phyloP scores from a whole-genome alignment of 1,140 invertebrate genomes.

The Eumaeus atala region DNA sequence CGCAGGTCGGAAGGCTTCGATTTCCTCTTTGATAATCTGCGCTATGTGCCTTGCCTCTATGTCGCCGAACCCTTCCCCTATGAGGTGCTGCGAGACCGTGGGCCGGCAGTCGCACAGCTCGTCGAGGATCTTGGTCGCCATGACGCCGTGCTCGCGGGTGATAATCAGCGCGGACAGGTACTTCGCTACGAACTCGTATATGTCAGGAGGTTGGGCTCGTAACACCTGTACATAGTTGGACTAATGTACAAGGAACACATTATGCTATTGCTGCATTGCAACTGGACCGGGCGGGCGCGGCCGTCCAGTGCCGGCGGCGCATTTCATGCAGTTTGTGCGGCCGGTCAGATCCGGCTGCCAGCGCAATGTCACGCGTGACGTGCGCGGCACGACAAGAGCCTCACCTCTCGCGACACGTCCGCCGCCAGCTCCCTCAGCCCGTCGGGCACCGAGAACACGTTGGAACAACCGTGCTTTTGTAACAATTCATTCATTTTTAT shows the following conservation, averaged over 20 bases:
- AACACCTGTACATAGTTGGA: slow-evolving; percentile 68
- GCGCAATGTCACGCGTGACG: neutral
- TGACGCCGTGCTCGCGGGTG: slow-evolving; percentile 76
- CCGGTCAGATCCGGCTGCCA: neutral
- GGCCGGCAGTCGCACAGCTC: slow-evolving; percentile 60
- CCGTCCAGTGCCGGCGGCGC: no score
- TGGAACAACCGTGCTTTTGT: slow-evolving; percentile 60
- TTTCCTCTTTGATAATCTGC: slow-evolving; percentile 51
- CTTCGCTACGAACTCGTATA: slow-evolving; percentile 80
- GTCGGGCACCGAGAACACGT: slow-evolving; percentile 73
- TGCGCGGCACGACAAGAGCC: neutral
- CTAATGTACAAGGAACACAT: no score
- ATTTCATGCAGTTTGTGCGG: neutral
- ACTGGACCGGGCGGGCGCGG: neutral
- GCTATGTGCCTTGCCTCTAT: slow-evolving; percentile 30
- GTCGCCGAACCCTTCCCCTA: slow-evolving; percentile 37
- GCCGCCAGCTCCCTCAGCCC: slow-evolving; percentile 80
- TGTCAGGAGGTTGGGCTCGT: slow-evolving; percentile 76
- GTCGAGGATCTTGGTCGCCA: slow-evolving; percentile 52
- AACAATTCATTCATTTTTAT: slow-evolving; percentile 56
- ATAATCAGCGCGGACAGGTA: slow-evolving; percentile 80
- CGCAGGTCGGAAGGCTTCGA: slow-evolving; percentile 36
- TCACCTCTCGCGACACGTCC: slow-evolving; percentile 80
- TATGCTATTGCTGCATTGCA: neutral
- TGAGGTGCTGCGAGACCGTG: slow-evolving; percentile 48